These are phyloP conservation scores for Trichogramma dendrolimi DNA, from an alignment of 2,888 invertebrate species.

Conservation along the genomic window DNA sequence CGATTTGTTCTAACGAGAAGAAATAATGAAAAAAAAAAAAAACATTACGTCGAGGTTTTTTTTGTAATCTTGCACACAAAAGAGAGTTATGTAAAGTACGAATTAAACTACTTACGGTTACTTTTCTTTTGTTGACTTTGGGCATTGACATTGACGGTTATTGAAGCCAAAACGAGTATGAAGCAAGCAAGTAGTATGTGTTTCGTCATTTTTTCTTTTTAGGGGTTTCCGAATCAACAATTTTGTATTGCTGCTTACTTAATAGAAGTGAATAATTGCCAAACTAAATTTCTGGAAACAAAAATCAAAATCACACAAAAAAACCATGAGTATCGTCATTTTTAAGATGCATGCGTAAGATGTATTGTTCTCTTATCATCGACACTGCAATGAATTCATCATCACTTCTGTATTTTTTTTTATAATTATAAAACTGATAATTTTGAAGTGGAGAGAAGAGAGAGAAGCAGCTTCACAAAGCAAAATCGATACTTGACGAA, in stretches of 20 bases:
- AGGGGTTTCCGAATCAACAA: conserved; percentile 1
- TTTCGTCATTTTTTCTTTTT: conserved; percentile 18
- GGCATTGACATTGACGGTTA: conserved; percentile 45
- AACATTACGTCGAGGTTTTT: conserved; percentile 2
- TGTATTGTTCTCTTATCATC: too few relatives aligned
- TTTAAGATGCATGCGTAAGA: too few relatives aligned
- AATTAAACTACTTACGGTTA: conserved; percentile 36
- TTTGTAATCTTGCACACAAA: background rate
- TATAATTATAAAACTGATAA: too few relatives aligned
- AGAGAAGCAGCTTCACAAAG: too few relatives aligned
- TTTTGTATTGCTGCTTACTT: conserved; percentile 27
- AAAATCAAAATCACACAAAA: too few relatives aligned
- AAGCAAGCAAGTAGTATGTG: conserved; percentile 40
- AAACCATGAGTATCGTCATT: too few relatives aligned
- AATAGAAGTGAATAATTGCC: background rate
- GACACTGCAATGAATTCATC: too few relatives aligned
- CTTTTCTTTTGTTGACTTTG: conserved; percentile 41
- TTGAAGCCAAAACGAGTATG: conserved; percentile 40
- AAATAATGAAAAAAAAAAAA: conserved; percentile 1
- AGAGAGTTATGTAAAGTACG: background rate
- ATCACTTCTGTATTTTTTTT: too few relatives aligned
- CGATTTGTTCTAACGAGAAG: conserved; percentile 25
- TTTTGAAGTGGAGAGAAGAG: too few relatives aligned
- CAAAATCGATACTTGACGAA: too few relatives aligned
- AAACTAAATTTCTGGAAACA: too few relatives aligned